These are phyloP conservation scores for Lamellibrachia luymesi DNA, from an alignment of 1,140 invertebrate species.

Conservation along the genomic window DNA sequence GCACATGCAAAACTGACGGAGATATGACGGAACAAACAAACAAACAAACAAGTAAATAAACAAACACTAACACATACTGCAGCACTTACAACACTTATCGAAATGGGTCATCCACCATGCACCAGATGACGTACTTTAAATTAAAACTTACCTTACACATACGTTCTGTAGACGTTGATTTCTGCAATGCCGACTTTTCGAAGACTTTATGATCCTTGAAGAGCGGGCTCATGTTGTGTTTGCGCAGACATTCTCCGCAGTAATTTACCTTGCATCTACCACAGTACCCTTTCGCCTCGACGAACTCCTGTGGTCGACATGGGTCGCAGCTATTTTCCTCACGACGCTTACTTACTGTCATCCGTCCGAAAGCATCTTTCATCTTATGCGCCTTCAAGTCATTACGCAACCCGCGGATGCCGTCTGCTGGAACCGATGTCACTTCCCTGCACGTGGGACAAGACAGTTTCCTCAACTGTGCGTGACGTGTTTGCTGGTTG, in stretches of 20 bases:
- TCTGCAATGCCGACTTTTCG: too few species aligned
- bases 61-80: too few species aligned
- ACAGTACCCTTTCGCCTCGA: slow-evolving; percentile 8
- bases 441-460: slow-evolving; percentile 26
- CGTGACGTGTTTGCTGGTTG: slow-evolving; percentile 10
- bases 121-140: too few species aligned
- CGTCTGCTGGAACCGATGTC: slow-evolving; percentile 18
- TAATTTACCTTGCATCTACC: slow-evolving; percentile 23
- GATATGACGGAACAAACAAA: too few species aligned
- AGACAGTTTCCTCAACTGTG: slow-evolving; percentile 19
- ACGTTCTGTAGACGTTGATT: too few species aligned
- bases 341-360: slow-evolving; percentile 6
- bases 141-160: too few species aligned
- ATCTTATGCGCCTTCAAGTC: slow-evolving; percentile 28
- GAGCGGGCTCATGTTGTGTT: slow-evolving; percentile 22
- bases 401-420: slow-evolving; percentile 22
- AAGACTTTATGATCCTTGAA: too few species aligned
- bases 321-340: slow-evolving; percentile 10
- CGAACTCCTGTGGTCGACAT: slow-evolving; percentile 18
- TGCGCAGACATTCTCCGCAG: slow-evolving; percentile 19
- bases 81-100: too few species aligned
- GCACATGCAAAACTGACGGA: too few species aligned
- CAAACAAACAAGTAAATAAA: too few species aligned
- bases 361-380: slow-evolving; percentile 20
- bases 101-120: too few species aligned